Conservation (phyloP, 2,888 invertebrate species). For the Muscina levida region DNA sequence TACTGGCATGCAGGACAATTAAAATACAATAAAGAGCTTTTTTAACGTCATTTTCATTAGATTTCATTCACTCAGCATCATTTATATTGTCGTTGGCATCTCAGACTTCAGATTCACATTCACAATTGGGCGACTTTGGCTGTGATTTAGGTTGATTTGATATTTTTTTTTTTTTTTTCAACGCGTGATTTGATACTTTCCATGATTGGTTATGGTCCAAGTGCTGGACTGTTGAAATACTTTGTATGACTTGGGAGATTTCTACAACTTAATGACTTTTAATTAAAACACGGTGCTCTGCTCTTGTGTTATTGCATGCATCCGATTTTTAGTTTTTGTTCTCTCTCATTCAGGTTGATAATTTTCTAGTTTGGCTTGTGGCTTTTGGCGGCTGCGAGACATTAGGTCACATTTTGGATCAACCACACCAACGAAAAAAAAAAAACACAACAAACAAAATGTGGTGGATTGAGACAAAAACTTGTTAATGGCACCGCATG, state of each 20-base stretch:
- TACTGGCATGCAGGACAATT: conserved; percentile 67
- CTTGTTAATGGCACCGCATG: conserved; percentile 56
- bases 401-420: conserved; percentile 48
- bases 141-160: conserved; percentile 35
- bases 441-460: too few relatives aligned
- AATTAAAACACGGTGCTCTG: conserved; percentile 65
- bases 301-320: conserved; percentile 20
- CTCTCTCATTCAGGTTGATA: conserved; percentile 28
- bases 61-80: conserved; percentile 28
- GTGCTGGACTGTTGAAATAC: conserved; percentile 31
- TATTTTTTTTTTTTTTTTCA: conserved; percentile 18
- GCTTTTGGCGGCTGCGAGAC: conserved; percentile 48
- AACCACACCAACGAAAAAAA: conserved; percentile 9
- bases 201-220: conserved; percentile 56
- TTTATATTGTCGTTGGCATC: conserved; percentile 38
- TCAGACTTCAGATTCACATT: background rate
- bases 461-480: conserved; percentile 23
- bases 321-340: background rate
- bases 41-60: conserved; percentile 43
- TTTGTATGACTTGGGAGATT: conserved; percentile 33
- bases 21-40: conserved; percentile 68
- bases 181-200: conserved; percentile 60
- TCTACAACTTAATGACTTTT: conserved; percentile 68
- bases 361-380: conserved; percentile 50
- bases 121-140: conserved; percentile 34